Evolutionary conservation across 2,888 invertebrate species (phyloP).

Genomic region (Xiphydria camelus): DNA sequence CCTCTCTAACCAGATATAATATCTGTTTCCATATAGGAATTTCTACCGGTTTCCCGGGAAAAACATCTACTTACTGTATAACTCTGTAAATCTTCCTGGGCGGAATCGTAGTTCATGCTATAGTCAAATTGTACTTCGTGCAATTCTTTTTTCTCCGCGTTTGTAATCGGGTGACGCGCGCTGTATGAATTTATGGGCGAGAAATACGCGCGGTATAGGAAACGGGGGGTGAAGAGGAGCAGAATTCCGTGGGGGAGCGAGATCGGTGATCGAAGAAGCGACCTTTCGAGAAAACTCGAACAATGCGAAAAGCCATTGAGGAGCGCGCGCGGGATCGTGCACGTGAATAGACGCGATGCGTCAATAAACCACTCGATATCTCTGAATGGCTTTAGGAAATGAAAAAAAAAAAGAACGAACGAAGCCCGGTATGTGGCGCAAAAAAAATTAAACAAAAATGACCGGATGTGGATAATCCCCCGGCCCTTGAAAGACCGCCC

Average conservation of each 20-base stretch:
- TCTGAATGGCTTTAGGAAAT: slow-evolving; percentile 23
- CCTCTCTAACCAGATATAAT: no score
- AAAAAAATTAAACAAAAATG: slow-evolving; percentile 49
- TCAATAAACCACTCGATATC: slow-evolving; percentile 48
- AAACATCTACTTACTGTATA: no score
- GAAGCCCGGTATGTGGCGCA: not conserved
- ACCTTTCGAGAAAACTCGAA: slow-evolving; percentile 1
- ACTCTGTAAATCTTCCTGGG: no score
- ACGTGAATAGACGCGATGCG: slow-evolving; percentile 33
- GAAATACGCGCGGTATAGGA: no score
- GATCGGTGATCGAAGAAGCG: slow-evolving; percentile 18
- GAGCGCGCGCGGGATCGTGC: slow-evolving; percentile 10
- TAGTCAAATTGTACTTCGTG: slow-evolving; percentile 7
- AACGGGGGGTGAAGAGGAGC: no score
- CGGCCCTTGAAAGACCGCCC: slow-evolving; percentile 4
- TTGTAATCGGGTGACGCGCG: no score
- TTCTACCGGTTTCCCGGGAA: no score
- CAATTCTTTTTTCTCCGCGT: slow-evolving; percentile 5
- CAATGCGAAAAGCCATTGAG: slow-evolving; percentile 10
- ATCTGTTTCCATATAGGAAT: no score
- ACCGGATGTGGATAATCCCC: slow-evolving; percentile 55
- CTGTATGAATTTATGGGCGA: no score
- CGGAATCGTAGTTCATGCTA: no score
- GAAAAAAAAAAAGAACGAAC: slow-evolving; percentile 31
- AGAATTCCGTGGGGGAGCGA: no score